Evolutionary conservation across 2,797 vertebrate species (phyloP).

Genomic region (Eulemur albifrons): DNA sequence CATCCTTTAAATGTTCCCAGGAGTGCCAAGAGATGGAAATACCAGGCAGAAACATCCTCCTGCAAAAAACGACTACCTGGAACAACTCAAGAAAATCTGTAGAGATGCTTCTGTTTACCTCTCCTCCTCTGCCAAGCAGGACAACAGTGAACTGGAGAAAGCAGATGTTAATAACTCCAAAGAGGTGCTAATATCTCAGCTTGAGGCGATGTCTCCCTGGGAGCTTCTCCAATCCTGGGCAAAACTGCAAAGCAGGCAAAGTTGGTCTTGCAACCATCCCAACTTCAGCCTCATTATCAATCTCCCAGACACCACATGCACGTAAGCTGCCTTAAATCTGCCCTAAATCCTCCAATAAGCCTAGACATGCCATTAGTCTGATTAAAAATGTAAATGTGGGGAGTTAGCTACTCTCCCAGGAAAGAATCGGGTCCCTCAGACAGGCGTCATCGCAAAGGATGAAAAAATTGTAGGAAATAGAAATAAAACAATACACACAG

Average conservation of each 20-base stretch:
- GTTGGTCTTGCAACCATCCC: background rate
- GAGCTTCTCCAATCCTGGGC: background rate
- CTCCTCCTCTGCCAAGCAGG: background rate
- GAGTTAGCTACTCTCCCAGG: no score
- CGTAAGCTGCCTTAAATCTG: background rate
- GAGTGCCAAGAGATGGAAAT: background rate
- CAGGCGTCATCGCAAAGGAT: no score
- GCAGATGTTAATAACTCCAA: background rate
- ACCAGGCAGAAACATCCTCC: background rate
- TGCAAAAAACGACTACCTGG: background rate
- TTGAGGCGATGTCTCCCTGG: background rate
- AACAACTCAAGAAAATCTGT: background rate
- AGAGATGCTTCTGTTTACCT: background rate
- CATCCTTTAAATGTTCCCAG: background rate
- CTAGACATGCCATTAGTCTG: constrained; percentile 23
- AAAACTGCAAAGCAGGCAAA: background rate
- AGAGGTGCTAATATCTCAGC: background rate
- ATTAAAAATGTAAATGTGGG: background rate
- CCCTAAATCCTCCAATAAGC: background rate
- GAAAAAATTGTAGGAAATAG: no score
- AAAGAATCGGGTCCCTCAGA: no score
- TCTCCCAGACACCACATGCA: background rate
- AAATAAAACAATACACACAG: no score
- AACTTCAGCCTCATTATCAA: background rate
- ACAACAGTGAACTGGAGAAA: background rate